Evolutionary conservation across 2,888 invertebrate species (phyloP).

Genomic region (Orthonevra nobilis): DNA sequence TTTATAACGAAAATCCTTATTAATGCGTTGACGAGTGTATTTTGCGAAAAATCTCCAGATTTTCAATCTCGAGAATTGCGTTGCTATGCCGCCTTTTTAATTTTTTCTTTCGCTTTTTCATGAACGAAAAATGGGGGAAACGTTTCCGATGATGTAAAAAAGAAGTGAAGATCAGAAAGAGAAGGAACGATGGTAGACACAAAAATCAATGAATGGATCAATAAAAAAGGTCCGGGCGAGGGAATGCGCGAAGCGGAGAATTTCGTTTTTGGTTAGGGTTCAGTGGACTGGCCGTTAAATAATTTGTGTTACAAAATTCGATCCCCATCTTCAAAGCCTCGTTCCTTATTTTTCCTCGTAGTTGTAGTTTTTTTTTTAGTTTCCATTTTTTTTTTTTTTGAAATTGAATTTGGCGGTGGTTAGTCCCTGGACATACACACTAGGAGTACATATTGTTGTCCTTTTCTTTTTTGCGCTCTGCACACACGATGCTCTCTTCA

Average conservation of each 20-base stretch:
- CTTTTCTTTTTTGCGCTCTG: constrained; percentile 53
- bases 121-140: constrained; percentile 47
- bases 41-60: constrained; percentile 11
- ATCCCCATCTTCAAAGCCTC: too few species aligned
- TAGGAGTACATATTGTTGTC: constrained; percentile 35
- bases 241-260: not conserved
- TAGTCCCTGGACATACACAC: constrained; percentile 65
- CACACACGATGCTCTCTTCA: constrained; percentile 49
- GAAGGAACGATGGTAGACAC: constrained; percentile 51
- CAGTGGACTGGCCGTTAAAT: constrained; percentile 5
- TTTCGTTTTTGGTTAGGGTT: not conserved
- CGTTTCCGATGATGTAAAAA: constrained; percentile 21
- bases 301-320: constrained; percentile 66
- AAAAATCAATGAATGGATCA: constrained; percentile 81
- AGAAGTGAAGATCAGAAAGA: constrained; percentile 20
- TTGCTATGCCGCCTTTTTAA: constrained; percentile 70
- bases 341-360: too few species aligned
- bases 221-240: constrained; percentile 71
- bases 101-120: constrained; percentile 47
- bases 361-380: constrained; percentile 3
- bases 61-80: constrained; percentile 40
- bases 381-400: not conserved
- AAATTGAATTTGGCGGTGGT: constrained; percentile 69
- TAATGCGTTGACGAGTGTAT: not conserved
- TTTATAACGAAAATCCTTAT: not conserved